These are phyloP conservation scores for Rhynchotus rufescens DNA, from an alignment of 2,797 vertebrate genomes.

Conservation along the genomic window DNA sequence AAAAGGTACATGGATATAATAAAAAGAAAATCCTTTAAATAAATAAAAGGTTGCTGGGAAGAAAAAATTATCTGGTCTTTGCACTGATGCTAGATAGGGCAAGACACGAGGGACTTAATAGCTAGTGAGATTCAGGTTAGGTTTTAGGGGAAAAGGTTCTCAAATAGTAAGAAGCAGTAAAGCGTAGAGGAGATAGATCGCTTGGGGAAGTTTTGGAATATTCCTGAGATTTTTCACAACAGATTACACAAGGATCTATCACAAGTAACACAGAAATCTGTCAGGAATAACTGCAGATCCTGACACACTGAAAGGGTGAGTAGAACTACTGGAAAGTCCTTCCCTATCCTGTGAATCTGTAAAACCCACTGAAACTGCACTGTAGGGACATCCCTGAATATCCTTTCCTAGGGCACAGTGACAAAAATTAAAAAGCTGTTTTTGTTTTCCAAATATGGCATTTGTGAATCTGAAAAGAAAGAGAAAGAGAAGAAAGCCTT, in stretches of 20 bases:
- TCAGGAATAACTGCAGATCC: background rate
- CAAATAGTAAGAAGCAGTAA: background rate
- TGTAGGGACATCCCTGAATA: background rate
- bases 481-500: background rate
- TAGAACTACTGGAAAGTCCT: background rate
- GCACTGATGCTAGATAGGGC: background rate
- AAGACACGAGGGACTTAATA: background rate
- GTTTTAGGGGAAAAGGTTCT: background rate
- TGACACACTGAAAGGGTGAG: background rate
- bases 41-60: background rate
- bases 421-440: background rate
- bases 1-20: background rate
- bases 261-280: constrained; percentile 12
- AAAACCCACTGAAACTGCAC: background rate
- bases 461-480: background rate
- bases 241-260: background rate
- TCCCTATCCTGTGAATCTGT: background rate
- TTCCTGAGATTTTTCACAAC: background rate
- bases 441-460: background rate
- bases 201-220: constrained; percentile 21
- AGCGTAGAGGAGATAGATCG: constrained; percentile 6
- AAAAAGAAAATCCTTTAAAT: background rate
- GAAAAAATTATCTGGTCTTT: background rate
- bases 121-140: background rate
- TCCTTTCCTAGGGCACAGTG: background rate